Percentiles rank a stretch among this genome's conserved stretches.
Conservation (phyloP, 1,140 invertebrate species). For the Bradynema listronoti region DNA sequence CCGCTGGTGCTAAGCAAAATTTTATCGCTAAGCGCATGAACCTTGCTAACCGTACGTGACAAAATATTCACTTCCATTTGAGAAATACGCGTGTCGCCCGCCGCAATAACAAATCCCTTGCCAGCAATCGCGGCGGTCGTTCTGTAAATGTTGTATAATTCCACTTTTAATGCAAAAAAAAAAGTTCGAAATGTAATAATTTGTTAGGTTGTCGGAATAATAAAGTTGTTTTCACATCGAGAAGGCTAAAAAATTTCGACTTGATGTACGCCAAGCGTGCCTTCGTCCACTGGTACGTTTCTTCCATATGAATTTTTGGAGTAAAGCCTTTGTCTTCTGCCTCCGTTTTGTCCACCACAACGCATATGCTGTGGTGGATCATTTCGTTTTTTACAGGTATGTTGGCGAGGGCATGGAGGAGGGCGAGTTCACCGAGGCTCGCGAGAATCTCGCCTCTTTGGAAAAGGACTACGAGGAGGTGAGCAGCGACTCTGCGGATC, state of each 20-base stretch:
- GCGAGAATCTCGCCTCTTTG: slow-evolving; percentile 67
- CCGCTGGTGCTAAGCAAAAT: slow-evolving; percentile 82
- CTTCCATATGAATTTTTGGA: not conserved
- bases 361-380: not conserved
- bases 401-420: slow-evolving; percentile 72
- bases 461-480: slow-evolving; percentile 45
- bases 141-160: slow-evolving; percentile 36
- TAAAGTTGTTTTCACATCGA: no score
- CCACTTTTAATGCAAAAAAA: not conserved
- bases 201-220: no score
- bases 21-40: slow-evolving; percentile 64
- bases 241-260: no score
- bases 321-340: not conserved
- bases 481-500: slow-evolving; percentile 18
- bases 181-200: no score
- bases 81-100: slow-evolving; percentile 84
- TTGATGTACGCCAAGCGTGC: slow-evolving; percentile 71
- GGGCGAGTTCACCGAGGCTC: slow-evolving; percentile 70
- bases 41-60: slow-evolving; percentile 72
- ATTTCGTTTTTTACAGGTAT: slow-evolving; percentile 59
- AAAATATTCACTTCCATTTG: slow-evolving; percentile 76
- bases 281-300: slow-evolving; percentile 67
- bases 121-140: slow-evolving; percentile 75
- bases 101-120: slow-evolving; percentile 77
- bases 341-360: no score